Percentiles rank a stretch among this genome's conserved stretches.
These are phyloP conservation scores for Ellobium chinense DNA, from an alignment of 2,888 invertebrate species.

Conservation along the genomic window DNA sequence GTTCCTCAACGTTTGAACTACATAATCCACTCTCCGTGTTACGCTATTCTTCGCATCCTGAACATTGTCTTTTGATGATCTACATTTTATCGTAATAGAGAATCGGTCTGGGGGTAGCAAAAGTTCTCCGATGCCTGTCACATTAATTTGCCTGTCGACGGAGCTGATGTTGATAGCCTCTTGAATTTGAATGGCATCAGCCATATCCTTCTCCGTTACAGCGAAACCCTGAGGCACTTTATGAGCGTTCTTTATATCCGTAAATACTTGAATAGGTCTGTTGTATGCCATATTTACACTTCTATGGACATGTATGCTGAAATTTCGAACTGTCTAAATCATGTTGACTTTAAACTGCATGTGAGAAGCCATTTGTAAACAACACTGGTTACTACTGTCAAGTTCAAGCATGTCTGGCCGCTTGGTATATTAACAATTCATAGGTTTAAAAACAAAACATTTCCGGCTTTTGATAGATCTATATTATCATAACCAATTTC, in stretches of 20 bases:
- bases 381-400: constrained; percentile 12
- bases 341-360: too few species aligned
- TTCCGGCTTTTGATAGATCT: too few species aligned
- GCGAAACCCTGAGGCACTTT: neutral
- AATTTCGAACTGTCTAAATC: too few species aligned
- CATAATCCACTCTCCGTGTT: constrained; percentile 71
- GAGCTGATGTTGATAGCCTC: neutral
- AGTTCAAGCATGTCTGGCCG: neutral
- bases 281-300: constrained; percentile 34
- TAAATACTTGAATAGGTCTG: constrained; percentile 40
- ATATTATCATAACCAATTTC: too few species aligned
- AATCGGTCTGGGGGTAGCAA: constrained; percentile 72
- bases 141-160: constrained; percentile 63
- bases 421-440: too few species aligned
- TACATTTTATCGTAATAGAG: constrained; percentile 62
- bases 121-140: constrained; percentile 71
- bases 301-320: too few species aligned
- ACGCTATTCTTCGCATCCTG: constrained; percentile 75
- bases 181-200: neutral
- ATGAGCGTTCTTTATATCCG: constrained; percentile 23
- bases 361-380: constrained; percentile 36
- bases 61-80: constrained; percentile 67
- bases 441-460: too few species aligned
- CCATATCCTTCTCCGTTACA: neutral
- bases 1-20: constrained; percentile 72